Evolutionary conservation across 2,888 invertebrate species (phyloP).

Genomic region (Tanypteryx hageni): DNA sequence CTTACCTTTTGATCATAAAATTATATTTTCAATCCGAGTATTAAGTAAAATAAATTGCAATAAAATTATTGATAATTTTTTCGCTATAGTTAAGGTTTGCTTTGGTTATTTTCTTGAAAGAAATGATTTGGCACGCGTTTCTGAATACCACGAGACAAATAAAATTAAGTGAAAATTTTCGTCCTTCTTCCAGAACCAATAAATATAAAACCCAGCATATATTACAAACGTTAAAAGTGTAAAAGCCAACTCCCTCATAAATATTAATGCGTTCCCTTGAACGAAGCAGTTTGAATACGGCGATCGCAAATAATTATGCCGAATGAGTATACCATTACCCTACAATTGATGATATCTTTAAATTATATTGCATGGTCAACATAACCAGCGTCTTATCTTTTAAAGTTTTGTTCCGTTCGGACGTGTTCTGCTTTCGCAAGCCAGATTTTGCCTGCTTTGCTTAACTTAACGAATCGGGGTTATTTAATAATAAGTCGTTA

Average conservation of each 20-base stretch:
- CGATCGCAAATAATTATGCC: neutral
- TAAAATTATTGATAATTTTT: no score
- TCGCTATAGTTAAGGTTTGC: no score
- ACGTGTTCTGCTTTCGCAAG: neutral
- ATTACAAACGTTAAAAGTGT: neutral
- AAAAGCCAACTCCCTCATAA: neutral
- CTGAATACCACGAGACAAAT: no score
- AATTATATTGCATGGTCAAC: neutral
- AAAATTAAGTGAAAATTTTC: no score
- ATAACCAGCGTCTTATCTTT: neutral
- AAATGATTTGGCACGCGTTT: no score
- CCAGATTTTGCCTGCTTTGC: neutral
- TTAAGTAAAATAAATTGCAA: no score
- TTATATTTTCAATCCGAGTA: no score
- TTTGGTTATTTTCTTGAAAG: no score
- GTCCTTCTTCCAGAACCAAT: neutral
- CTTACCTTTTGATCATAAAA: no score
- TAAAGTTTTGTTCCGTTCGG: neutral
- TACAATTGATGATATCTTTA: neutral
- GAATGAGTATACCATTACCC: neutral
- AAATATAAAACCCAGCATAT: neutral
- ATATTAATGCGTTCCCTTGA: neutral
- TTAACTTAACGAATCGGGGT: neutral
- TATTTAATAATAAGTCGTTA: neutral
- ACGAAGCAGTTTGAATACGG: neutral